Evolutionary conservation across 2,888 invertebrate genomes (phyloP).

Genomic region (Ophion ellenae): DNA sequence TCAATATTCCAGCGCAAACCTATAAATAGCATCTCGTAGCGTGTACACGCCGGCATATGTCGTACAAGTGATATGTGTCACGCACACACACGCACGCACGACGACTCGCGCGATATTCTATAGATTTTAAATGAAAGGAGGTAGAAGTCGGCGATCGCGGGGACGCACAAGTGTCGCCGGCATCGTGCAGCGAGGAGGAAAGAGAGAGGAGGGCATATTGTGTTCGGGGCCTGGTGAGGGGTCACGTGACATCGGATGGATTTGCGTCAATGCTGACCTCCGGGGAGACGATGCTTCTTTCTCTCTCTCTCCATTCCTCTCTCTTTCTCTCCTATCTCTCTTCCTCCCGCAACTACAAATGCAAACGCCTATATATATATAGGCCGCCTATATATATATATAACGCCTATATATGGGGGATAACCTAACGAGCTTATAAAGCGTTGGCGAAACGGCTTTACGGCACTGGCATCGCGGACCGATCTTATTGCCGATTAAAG

Average conservation of each 20-base stretch:
- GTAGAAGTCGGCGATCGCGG: conserved; percentile 7
- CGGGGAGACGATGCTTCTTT: conserved; percentile 82
- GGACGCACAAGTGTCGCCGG: conserved; percentile 48
- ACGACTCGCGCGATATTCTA: neutral
- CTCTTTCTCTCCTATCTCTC: conserved; percentile 24
- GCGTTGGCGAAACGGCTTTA: conserved; percentile 36
- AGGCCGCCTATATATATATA: conserved; percentile 3
- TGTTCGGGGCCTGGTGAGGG: conserved; percentile 73
- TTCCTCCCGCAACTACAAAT: conserved; percentile 21
- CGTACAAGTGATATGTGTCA: conserved; percentile 17
- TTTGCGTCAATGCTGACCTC: conserved; percentile 91
- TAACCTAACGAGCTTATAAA: conserved; percentile 27
- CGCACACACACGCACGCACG: neutral
- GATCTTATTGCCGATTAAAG: neutral
- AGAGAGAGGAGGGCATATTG: conserved; percentile 65
- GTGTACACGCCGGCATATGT: conserved; percentile 4
- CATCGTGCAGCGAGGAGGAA: conserved; percentile 47
- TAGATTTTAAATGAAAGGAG: conserved; percentile 63
- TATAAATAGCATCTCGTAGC: conserved; percentile 48
- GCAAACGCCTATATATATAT: conserved; percentile 11
- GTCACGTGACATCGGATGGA: conserved; percentile 86
- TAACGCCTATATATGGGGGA: no score
- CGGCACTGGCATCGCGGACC: conserved; percentile 28
- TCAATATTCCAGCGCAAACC: conserved; percentile 20
- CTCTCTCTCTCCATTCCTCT: conserved; percentile 28